A percentile compares a stretch with the other conserved stretches of the same genome.
phyloP scores from a whole-genome alignment of 1,140 invertebrate species.

The Papilio helenus region DNA sequence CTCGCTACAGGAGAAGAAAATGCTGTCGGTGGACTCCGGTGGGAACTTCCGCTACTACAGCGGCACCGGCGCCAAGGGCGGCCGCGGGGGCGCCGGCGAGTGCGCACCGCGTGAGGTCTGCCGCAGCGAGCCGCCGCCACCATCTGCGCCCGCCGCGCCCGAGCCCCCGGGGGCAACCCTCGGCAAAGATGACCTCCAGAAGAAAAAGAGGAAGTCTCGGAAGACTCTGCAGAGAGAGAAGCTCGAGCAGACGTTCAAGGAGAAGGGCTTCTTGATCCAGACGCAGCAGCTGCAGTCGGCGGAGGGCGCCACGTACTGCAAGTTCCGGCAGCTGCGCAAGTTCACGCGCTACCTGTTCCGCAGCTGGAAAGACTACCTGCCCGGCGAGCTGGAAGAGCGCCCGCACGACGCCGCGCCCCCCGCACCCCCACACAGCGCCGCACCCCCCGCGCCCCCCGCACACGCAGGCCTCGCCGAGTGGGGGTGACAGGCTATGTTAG shows the following conservation, averaged over 20 bases:
- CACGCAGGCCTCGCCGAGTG: constrained; percentile 10
- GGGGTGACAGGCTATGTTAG: not conserved
- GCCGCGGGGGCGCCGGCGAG: constrained; percentile 49
- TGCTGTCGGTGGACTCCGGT: constrained; percentile 93
- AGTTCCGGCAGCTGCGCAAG: constrained; percentile 94
- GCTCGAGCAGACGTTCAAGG: constrained; percentile 95
- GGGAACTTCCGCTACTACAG: constrained; percentile 94
- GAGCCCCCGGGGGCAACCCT: constrained; percentile 45
- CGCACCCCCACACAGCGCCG: constrained; percentile 30
- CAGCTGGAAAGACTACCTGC: constrained; percentile 96
- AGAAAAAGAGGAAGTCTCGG: constrained; percentile 89
- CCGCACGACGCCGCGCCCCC: constrained; percentile 32
- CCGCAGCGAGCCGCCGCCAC: constrained; percentile 64
- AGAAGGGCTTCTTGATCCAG: constrained; percentile 96
- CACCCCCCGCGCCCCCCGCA: constrained; percentile 20
- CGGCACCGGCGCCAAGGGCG: constrained; percentile 89
- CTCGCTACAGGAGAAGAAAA: constrained; percentile 94
- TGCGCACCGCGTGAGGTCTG: constrained; percentile 87
- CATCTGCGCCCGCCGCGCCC: constrained; percentile 66
- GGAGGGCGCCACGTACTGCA: constrained; percentile 96
- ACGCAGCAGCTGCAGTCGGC: constrained; percentile 96
- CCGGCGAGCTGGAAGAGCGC: constrained; percentile 86
- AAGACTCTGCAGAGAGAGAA: constrained; percentile 94
- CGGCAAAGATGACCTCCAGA: constrained; percentile 75
- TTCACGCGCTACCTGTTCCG: constrained; percentile 95